Conservation (phyloP, 2,888 invertebrate genomes). For the Adelphocoris suturalis region DNA sequence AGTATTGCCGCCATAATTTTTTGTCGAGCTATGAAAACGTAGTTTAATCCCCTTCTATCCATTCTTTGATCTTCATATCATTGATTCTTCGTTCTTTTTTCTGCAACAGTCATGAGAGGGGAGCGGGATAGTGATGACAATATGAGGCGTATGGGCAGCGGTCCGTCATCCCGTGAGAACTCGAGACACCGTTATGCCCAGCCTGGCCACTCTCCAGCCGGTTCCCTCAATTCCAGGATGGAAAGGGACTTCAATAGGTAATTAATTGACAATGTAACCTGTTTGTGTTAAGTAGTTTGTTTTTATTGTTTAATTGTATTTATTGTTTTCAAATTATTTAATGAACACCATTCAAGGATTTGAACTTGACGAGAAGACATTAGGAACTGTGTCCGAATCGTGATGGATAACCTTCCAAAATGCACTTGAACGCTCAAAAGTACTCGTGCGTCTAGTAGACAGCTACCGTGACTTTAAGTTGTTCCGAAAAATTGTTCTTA, state of each 20-base stretch:
- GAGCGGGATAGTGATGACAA: constrained; percentile 44
- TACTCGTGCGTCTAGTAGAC: too few species aligned
- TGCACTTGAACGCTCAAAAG: too few species aligned
- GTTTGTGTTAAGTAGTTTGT: background rate
- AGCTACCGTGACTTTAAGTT: too few species aligned
- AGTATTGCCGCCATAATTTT: background rate
- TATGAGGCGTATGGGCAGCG: constrained; percentile 55
- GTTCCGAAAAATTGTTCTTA: too few species aligned
- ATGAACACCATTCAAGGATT: too few species aligned
- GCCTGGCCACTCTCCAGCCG: constrained; percentile 73
- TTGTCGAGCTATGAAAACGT: background rate
- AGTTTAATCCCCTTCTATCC: background rate
- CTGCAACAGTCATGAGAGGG: constrained; percentile 29
- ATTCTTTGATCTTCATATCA: background rate
- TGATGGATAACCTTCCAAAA: too few species aligned
- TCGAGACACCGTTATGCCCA: constrained; percentile 69
- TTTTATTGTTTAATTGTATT: too few species aligned
- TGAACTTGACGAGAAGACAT: too few species aligned
- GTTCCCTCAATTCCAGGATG: constrained; percentile 70
- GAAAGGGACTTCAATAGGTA: background rate
- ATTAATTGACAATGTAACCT: background rate
- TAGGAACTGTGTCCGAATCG: too few species aligned
- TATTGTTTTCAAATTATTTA: too few species aligned
- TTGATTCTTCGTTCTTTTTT: background rate
- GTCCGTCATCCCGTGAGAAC: constrained; percentile 75